Conservation (phyloP, 1,140 invertebrate species). For the Heterodera carotae region DNA sequence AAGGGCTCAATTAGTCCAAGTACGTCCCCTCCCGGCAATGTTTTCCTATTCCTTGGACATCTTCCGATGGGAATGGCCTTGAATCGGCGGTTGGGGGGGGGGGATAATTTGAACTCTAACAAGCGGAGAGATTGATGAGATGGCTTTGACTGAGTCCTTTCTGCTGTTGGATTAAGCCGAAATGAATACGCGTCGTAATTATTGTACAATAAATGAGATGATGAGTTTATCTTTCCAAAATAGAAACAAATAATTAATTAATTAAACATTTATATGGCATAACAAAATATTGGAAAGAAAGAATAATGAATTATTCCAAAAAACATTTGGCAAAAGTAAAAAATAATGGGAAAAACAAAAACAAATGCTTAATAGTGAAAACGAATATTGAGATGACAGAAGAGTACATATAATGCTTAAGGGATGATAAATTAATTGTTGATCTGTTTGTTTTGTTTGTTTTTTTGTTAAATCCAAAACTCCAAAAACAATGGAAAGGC, state of each 20-base stretch:
- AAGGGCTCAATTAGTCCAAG: slow-evolving; percentile 2
- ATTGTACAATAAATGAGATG: not conserved
- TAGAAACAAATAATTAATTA: not conserved
- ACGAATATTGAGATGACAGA: too few relatives aligned
- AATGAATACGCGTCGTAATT: too few relatives aligned
- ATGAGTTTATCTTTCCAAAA: not conserved
- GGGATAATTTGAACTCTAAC: not conserved
- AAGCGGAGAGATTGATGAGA: not conserved
- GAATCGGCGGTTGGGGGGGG: not conserved
- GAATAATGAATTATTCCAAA: not conserved
- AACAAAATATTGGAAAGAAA: not conserved
- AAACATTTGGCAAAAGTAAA: not conserved
- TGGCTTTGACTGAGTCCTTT: too few relatives aligned
- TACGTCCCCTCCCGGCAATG: not conserved
- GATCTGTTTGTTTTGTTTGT: too few relatives aligned
- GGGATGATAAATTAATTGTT: too few relatives aligned
- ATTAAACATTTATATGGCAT: not conserved
- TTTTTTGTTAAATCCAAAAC: too few relatives aligned
- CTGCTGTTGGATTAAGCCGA: not conserved
- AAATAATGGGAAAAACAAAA: not conserved
- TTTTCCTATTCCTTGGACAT: not conserved
- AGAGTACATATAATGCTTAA: too few relatives aligned
- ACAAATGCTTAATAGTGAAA: not conserved
- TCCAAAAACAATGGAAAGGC: too few relatives aligned
- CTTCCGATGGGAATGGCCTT: not conserved